Evolutionary conservation across 2,797 vertebrate species (phyloP).

Genomic region (Periophthalmus magnuspinnatus): DNA sequence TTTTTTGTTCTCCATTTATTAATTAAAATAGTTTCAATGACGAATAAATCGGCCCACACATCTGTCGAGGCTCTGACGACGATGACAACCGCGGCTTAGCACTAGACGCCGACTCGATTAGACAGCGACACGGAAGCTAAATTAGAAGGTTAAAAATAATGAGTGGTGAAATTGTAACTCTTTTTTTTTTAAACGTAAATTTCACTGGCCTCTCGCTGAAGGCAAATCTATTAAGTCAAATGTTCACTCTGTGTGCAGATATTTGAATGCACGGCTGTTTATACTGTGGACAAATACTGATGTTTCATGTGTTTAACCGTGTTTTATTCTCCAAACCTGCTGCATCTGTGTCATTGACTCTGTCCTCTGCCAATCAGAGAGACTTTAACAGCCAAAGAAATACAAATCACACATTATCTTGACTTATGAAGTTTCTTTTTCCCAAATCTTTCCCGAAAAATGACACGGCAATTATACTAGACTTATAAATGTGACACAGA

Average conservation of each 20-base stretch:
- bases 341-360: too few species aligned
- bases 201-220: constrained; percentile 25
- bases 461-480: too few species aligned
- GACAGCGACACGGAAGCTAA: constrained; percentile 5
- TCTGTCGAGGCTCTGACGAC: constrained; percentile 3
- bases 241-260: constrained; percentile 60
- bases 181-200: constrained; percentile 33
- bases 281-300: not conserved
- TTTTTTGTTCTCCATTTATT: constrained; percentile 4
- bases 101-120: constrained; percentile 11
- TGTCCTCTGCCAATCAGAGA: too few species aligned
- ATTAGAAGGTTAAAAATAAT: constrained; percentile 25
- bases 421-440: too few species aligned
- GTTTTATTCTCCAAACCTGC: too few species aligned
- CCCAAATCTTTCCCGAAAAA: too few species aligned
- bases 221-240: constrained; percentile 61
- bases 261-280: constrained; percentile 28
- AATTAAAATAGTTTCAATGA: constrained; percentile 1
- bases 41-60: constrained; percentile 12
- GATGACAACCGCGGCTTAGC: constrained; percentile 3
- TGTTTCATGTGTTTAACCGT: too few species aligned
- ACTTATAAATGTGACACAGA: too few species aligned
- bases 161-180: constrained; percentile 16
- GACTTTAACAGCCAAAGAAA: too few species aligned
- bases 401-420: too few species aligned